phyloP scores from a whole-genome alignment of 2,797 vertebrate species.

The Onychomys torridus region DNA sequence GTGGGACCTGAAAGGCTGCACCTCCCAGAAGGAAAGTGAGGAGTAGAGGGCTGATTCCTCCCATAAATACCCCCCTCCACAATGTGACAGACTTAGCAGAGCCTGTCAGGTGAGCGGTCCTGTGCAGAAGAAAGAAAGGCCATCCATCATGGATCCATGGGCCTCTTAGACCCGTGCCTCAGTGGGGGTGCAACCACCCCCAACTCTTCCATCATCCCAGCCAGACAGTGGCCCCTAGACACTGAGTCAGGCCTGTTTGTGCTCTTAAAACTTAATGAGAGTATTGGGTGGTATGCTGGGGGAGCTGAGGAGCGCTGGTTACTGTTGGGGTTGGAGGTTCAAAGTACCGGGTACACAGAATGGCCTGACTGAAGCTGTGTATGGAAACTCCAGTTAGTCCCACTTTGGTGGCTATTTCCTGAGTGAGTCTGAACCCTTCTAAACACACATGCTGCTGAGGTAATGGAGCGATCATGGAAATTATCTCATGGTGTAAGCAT shows the following conservation, averaged over 20 bases:
- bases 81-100: not conserved
- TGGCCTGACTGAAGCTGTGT: not conserved
- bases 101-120: not conserved
- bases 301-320: not conserved
- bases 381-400: not conserved
- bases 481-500: not conserved
- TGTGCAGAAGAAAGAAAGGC: not conserved
- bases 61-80: not conserved
- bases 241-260: not conserved
- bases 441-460: not conserved
- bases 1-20: not conserved
- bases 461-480: fast-evolving
- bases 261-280: not conserved
- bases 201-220: not conserved
- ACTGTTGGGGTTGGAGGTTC: not conserved
- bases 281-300: not conserved
- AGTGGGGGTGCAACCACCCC: not conserved
- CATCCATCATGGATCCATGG: not conserved
- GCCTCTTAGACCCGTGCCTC: not conserved
- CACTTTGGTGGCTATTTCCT: not conserved
- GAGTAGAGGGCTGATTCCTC: not conserved
- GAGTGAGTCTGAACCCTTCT: not conserved
- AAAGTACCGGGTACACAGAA: not conserved
- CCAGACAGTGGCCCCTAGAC: not conserved
- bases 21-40: not conserved